phyloP scores from a whole-genome alignment of 92 coral and sea anemone genomes.

The Umimayanthus kanabou region DNA sequence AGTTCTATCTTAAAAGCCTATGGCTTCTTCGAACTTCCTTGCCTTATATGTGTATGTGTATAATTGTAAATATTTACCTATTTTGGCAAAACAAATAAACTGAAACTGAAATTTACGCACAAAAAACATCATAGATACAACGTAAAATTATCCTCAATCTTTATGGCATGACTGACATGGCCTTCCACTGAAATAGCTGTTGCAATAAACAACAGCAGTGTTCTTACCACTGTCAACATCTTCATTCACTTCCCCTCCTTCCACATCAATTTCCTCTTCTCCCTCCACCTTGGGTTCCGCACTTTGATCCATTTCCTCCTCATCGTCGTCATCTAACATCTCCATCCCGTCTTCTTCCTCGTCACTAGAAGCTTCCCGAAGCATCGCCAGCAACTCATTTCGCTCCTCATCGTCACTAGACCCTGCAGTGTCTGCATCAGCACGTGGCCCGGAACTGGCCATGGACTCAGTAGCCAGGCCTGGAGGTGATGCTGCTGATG shows the following conservation, averaged over 20 bases:
- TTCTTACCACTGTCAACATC: constrained; percentile 56
- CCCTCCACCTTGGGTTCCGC: constrained; percentile 21
- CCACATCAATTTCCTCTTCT: constrained; percentile 45
- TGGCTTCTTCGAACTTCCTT: too few relatives aligned
- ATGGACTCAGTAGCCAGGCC: constrained; percentile 32
- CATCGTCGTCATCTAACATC: constrained; percentile 69
- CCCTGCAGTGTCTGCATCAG: constrained; percentile 37
- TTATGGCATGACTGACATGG: too few relatives aligned
- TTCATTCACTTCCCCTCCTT: constrained; percentile 58
- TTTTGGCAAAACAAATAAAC: too few relatives aligned
- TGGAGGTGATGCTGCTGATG: constrained; percentile 71
- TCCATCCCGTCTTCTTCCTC: constrained; percentile 84
- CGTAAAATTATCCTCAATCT: too few relatives aligned
- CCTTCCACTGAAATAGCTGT: not conserved
- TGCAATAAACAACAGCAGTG: not conserved
- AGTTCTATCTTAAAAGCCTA: too few relatives aligned
- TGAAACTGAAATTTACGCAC: too few relatives aligned
- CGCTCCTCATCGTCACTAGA: constrained; percentile 84
- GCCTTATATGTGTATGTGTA: too few relatives aligned
- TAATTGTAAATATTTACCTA: too few relatives aligned
- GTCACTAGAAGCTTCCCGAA: constrained; percentile 97
- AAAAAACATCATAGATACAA: too few relatives aligned
- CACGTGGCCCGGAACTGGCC: constrained; percentile 46
- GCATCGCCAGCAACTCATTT: constrained; percentile 85
- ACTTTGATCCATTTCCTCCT: constrained; percentile 53